Conservation (phyloP, 53 echinoderm and acorn worm genomes). For the Hippasteria phrygiana region DNA sequence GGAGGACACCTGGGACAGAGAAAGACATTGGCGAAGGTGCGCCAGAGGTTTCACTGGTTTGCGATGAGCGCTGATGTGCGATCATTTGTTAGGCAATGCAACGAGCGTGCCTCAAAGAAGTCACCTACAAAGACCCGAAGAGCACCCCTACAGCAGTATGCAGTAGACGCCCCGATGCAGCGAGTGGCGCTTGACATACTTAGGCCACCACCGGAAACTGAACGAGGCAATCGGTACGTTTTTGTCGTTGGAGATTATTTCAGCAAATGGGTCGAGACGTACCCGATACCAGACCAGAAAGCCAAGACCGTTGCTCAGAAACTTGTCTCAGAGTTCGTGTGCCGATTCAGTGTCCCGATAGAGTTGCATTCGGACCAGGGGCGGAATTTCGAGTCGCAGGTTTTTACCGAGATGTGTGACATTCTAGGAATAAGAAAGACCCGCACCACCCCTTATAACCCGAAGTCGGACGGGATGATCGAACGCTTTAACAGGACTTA, state of each 20-base stretch:
- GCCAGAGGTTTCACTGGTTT: conserved; percentile 48
- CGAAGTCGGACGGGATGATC: background rate
- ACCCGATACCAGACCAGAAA: too few relatives aligned
- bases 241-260: too few relatives aligned
- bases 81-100: background rate
- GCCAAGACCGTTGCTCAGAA: background rate
- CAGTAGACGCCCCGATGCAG: too few relatives aligned
- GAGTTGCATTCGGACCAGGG: too few relatives aligned
- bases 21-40: conserved; percentile 53
- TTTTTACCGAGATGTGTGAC: too few relatives aligned
- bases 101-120: background rate
- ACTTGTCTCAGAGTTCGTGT: background rate
- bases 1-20: conserved; percentile 46
- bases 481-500: background rate
- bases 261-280: too few relatives aligned
- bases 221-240: background rate
- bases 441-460: background rate
- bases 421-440: too few relatives aligned
- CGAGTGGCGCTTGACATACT: too few relatives aligned
- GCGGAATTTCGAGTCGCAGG: too few relatives aligned
- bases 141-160: conserved; percentile 6
- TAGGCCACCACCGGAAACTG: background rate
- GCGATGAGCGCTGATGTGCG: conserved; percentile 37
- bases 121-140: background rate
- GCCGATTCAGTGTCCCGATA: background rate